These are phyloP conservation scores for Dryadula phaetusa DNA, from an alignment of 2,888 invertebrate genomes.

Conservation along the genomic window DNA sequence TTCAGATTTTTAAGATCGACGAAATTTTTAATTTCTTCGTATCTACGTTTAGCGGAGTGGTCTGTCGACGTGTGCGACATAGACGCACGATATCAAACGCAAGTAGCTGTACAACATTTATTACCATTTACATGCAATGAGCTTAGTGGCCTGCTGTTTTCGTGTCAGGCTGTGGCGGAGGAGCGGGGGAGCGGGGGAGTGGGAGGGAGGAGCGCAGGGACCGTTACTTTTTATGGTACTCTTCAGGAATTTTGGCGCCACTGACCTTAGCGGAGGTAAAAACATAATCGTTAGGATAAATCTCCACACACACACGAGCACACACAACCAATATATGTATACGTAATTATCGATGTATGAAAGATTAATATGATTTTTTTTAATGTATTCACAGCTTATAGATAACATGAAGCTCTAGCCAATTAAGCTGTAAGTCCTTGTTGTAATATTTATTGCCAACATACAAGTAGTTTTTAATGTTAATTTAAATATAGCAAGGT, in stretches of 20 bases:
- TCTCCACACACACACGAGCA: background rate
- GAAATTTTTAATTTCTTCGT: background rate
- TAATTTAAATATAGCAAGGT: too few species aligned
- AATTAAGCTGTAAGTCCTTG: too few species aligned
- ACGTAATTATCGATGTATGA: too few species aligned
- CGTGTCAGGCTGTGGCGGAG: background rate
- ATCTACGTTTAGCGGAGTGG: background rate
- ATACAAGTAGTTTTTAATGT: too few species aligned
- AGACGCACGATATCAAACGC: background rate
- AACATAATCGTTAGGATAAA: conserved; percentile 1
- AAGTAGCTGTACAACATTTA: background rate
- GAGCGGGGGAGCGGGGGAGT: background rate
- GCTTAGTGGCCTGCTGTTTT: conserved; percentile 8
- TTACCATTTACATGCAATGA: conserved; percentile 24
- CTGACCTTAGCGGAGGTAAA: conserved; percentile 25
- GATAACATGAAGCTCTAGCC: too few species aligned
- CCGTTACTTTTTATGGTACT: conserved; percentile 49
- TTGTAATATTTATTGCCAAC: too few species aligned
- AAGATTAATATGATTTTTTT: too few species aligned
- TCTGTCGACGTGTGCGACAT: background rate
- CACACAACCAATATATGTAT: too few species aligned
- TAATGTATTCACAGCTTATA: too few species aligned
- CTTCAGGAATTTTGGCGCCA: conserved; percentile 59
- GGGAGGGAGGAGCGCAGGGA: conserved; percentile 11
- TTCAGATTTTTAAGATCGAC: background rate